Evolutionary conservation across 1,140 invertebrate genomes (phyloP).

Genomic region (Steinernema feltiae): DNA sequence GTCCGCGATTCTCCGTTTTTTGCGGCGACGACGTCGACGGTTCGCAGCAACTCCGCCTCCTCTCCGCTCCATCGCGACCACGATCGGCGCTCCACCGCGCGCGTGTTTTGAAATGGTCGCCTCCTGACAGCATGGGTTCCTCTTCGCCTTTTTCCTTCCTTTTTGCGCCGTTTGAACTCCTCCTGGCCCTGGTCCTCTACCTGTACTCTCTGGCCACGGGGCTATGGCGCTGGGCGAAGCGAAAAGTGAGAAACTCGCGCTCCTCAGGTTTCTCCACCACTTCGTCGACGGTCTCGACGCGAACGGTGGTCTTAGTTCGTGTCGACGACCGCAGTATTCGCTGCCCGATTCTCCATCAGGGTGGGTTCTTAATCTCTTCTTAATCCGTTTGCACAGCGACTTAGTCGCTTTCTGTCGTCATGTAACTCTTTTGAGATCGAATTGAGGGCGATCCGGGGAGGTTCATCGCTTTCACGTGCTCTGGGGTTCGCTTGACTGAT

Average conservation of each 20-base stretch:
- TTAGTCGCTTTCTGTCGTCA: no score
- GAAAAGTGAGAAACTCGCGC: not conserved
- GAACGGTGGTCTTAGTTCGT: conserved; percentile 11
- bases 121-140: conserved; percentile 7
- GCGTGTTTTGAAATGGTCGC: conserved; percentile 15
- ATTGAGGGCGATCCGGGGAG: no score
- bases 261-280: conserved; percentile 1
- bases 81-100: conserved; percentile 4
- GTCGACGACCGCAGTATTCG: not conserved
- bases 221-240: not conserved
- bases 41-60: not conserved
- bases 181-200: not conserved
- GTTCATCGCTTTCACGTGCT: no score
- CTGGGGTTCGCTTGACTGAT: no score
- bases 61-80: not conserved
- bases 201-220: not conserved
- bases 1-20: not conserved
- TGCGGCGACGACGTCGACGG: not conserved
- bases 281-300: conserved; percentile 10
- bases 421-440: no score
- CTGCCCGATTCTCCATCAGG: conserved; percentile 3
- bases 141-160: not conserved
- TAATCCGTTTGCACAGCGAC: no score
- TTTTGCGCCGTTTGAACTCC: not conserved
- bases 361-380: not conserved